phyloP scores from a whole-genome alignment of 2,113 vertebrate genomes.

The Xiphophorus hellerii region DNA sequence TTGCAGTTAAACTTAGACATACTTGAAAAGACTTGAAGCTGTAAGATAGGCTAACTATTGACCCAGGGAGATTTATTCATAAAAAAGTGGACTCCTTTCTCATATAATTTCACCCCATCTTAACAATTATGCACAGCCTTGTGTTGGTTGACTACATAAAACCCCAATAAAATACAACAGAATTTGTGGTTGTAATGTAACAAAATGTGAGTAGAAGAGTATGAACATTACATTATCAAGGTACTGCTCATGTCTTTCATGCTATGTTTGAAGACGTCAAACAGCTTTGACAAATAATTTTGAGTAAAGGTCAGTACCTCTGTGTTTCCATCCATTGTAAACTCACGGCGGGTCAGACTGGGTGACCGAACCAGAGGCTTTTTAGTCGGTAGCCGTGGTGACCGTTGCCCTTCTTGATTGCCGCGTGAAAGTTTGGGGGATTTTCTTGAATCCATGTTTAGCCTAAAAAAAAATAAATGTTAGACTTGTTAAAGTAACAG shows the following conservation, averaged over 20 bases:
- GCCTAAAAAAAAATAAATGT: conserved; percentile 60
- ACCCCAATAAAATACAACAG: background rate
- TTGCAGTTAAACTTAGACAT: background rate
- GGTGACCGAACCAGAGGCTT: conserved; percentile 93
- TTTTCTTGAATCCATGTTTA: conserved; percentile 95
- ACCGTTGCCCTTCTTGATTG: conserved; percentile 92
- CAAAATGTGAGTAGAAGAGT: no score
- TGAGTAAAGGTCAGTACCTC: conserved; percentile 80
- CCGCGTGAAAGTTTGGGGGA: conserved; percentile 93
- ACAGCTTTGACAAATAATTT: background rate
- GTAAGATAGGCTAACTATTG: no score
- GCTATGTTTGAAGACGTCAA: background rate
- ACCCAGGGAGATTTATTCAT: no score
- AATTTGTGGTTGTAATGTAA: background rate
- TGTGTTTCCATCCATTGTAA: conserved; percentile 94
- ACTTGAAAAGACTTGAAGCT: no score
- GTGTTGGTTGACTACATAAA: background rate
- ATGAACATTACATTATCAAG: no score
- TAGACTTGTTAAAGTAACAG: background rate
- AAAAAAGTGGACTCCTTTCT: no score
- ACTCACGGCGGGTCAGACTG: conserved; percentile 91
- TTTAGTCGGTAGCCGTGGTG: conserved; percentile 90
- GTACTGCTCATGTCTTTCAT: background rate
- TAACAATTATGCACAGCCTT: background rate
- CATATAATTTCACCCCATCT: background rate